Evolutionary conservation across 1,140 invertebrate genomes (phyloP).

Genomic region (Cheumatopsyche charites): DNA sequence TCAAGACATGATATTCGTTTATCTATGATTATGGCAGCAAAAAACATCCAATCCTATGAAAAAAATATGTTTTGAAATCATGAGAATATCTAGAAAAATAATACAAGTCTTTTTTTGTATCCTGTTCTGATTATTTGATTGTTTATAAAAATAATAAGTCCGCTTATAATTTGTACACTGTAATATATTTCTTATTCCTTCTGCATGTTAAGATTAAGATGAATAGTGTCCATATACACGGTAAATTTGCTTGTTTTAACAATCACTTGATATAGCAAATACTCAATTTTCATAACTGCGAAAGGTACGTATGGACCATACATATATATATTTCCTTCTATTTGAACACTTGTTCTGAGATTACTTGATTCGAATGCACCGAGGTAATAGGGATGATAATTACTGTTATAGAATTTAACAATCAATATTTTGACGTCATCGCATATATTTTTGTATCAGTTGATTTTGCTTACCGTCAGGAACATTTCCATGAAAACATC

Average conservation of each 20-base stretch:
- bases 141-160: too few species aligned
- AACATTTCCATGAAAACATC: constrained; percentile 18
- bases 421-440: constrained; percentile 48
- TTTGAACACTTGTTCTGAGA: constrained; percentile 40
- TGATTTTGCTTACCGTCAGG: constrained; percentile 42
- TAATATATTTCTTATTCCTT: background rate
- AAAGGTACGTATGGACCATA: constrained; percentile 25
- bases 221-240: background rate
- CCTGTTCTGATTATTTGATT: too few species aligned
- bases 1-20: too few species aligned
- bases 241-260: background rate
- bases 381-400: constrained; percentile 44
- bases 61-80: too few species aligned
- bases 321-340: too few species aligned
- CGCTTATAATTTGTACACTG: background rate
- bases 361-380: constrained; percentile 46
- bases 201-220: too few species aligned
- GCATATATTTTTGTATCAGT: constrained; percentile 44
- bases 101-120: too few species aligned
- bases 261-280: background rate
- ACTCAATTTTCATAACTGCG: background rate
- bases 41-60: too few species aligned
- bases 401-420: constrained; percentile 49
- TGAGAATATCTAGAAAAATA: too few species aligned
- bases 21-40: too few species aligned